Percentiles rank a stretch among this genome's conserved stretches.
These are phyloP conservation scores for Zygothrica quintamaculata DNA, from an alignment of 2,888 invertebrate species.

Conservation along the genomic window DNA sequence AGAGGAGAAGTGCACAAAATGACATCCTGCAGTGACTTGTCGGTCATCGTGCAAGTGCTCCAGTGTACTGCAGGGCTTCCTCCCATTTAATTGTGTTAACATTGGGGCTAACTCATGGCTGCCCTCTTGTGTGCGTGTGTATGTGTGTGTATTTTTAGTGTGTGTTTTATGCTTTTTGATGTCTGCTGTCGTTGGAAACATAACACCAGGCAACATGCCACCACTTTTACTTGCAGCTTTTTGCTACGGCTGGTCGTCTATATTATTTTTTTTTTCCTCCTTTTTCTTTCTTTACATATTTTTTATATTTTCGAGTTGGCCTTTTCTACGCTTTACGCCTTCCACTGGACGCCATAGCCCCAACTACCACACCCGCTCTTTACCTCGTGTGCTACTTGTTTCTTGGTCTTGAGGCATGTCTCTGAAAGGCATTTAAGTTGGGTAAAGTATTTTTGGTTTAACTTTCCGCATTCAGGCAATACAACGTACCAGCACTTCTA, in stretches of 20 bases:
- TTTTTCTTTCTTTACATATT: conserved; percentile 40
- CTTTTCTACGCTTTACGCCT: conserved; percentile 43
- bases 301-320: conserved; percentile 39
- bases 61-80: conserved; percentile 3
- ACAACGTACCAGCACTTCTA: not conserved
- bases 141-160: conserved; percentile 15
- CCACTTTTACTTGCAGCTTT: no score
- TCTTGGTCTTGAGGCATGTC: conserved; percentile 30
- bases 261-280: not conserved
- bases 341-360: conserved; percentile 3
- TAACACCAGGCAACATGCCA: conserved; percentile 3
- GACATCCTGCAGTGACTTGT: conserved; percentile 68
- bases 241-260: conserved; percentile 1
- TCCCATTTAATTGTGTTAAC: conserved; percentile 71
- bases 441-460: conserved; percentile 61
- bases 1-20: conserved; percentile 66
- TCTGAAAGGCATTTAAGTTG: conserved; percentile 62
- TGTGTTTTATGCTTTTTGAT: conserved; percentile 47
- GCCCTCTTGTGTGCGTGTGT: conserved; percentile 15
- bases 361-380: not conserved
- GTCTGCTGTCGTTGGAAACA: conserved; percentile 31
- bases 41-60: conserved; percentile 47
- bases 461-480: conserved; percentile 55
- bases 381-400: conserved; percentile 34
- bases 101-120: conserved; percentile 47